These are phyloP conservation scores for Pachyrhynchus sulphureomaculatus DNA, from an alignment of 1,140 invertebrate genomes.

Conservation along the genomic window DNA sequence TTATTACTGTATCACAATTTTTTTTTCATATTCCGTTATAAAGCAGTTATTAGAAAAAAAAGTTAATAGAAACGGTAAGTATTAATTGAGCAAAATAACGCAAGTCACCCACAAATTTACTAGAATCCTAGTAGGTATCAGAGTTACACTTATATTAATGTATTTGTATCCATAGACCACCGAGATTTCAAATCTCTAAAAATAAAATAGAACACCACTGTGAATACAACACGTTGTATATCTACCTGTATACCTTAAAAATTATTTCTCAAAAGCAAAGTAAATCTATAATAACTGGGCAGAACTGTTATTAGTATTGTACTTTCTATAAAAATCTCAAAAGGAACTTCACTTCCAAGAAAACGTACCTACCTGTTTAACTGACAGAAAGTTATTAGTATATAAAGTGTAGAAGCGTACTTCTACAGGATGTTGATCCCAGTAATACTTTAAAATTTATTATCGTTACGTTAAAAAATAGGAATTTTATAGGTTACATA, in stretches of 20 bases:
- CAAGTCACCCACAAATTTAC: too few relatives aligned
- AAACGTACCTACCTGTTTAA: constrained; percentile 20
- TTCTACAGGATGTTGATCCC: constrained; percentile 13
- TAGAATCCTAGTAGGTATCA: too few relatives aligned
- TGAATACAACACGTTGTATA: background rate
- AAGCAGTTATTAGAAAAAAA: too few relatives aligned
- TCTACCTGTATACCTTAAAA: background rate
- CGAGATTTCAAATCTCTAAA: too few relatives aligned
- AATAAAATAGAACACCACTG: too few relatives aligned
- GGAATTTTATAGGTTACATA: too few relatives aligned
- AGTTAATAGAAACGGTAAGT: too few relatives aligned
- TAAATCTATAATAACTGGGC: constrained; percentile 10
- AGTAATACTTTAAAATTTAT: constrained; percentile 2
- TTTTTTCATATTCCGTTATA: too few relatives aligned
- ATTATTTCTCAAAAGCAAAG: background rate
- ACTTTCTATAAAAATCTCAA: constrained; percentile 14
- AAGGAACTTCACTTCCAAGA: constrained; percentile 16
- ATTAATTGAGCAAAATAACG: too few relatives aligned
- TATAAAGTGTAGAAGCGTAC: constrained; percentile 12
- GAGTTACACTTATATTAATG: too few relatives aligned
- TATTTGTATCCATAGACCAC: too few relatives aligned
- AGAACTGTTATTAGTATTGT: constrained; percentile 17
- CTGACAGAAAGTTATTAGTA: constrained; percentile 19
- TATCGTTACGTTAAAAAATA: background rate
- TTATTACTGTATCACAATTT: too few relatives aligned